These are phyloP conservation scores for Sclerurus mexicanus DNA, from an alignment of 2,113 vertebrate genomes.

Conservation along the genomic window DNA sequence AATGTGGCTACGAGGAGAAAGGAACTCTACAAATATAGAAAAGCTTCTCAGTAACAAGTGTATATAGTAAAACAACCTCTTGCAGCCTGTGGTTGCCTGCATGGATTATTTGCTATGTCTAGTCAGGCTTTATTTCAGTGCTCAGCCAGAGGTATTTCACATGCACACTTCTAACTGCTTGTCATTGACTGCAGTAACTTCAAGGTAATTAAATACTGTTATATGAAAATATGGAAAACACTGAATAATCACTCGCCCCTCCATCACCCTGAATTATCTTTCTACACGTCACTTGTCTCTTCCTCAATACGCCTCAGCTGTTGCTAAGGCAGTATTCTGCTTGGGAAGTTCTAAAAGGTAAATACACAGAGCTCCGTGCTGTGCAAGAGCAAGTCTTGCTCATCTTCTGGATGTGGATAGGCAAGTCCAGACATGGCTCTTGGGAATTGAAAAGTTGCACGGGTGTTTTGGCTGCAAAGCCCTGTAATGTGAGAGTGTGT, in stretches of 20 bases:
- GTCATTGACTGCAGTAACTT: background rate
- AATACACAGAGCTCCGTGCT: background rate
- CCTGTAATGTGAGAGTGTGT: accelerated
- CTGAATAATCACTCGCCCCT: background rate
- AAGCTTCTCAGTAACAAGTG: background rate
- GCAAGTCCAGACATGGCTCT: background rate
- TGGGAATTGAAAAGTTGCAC: background rate
- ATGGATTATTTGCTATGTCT: background rate
- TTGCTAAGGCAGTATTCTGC: background rate
- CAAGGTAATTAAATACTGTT: background rate
- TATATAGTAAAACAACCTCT: background rate
- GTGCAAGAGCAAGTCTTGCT: background rate
- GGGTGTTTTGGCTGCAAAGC: background rate
- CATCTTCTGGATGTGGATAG: accelerated
- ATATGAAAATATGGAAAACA: background rate
- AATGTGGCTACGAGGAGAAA: background rate
- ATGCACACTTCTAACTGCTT: background rate
- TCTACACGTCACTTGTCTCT: background rate
- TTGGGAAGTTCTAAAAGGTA: background rate
- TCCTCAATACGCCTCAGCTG: background rate
- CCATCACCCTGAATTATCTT: background rate
- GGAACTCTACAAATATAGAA: background rate
- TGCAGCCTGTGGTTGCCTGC: background rate
- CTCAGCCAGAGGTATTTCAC: background rate
- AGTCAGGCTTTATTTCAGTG: background rate